Percentiles rank a stretch among this genome's conserved stretches.
phyloP scores from a whole-genome alignment of 2,888 invertebrate species.

The Allacma fusca region DNA sequence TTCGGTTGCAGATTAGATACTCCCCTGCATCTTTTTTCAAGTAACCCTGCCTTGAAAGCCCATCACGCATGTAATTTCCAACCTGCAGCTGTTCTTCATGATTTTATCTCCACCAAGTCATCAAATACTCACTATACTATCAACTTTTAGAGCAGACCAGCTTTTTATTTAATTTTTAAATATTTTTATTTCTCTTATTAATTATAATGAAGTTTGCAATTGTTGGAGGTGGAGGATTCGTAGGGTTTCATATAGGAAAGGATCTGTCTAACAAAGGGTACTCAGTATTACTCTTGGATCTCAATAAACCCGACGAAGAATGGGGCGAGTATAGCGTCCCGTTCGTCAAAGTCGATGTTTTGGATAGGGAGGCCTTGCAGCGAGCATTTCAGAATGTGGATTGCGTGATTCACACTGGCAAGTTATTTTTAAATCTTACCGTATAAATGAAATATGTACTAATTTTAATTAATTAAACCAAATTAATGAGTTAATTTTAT shows the following conservation, averaged over 20 bases:
- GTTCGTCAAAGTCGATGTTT: slow-evolving; percentile 63
- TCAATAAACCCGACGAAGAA: slow-evolving; percentile 61
- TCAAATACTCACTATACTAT: no score
- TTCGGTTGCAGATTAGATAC: no score
- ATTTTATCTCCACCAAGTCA: no score
- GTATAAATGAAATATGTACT: neutral
- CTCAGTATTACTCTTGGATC: slow-evolving; percentile 64
- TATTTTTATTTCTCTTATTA: neutral
- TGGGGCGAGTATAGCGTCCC: slow-evolving; percentile 48
- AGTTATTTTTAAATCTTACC: neutral
- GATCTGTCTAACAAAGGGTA: slow-evolving; percentile 63
- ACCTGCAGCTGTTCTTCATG: no score
- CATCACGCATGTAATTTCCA: no score
- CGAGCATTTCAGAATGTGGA: slow-evolving; percentile 62
- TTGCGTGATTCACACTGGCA: slow-evolving; percentile 65
- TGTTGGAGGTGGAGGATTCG: slow-evolving; percentile 65
- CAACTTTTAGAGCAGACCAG: no score
- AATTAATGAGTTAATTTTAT: no score
- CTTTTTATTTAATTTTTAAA: neutral
- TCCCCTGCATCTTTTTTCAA: no score
- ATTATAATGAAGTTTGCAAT: slow-evolving; percentile 56
- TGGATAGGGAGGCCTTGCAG: slow-evolving; percentile 61
- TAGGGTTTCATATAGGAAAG: slow-evolving; percentile 64
- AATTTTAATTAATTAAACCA: no score
- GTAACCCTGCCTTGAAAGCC: no score